A percentile compares a stretch with the other conserved stretches of the same genome.
Conservation (phyloP, 2,888 invertebrate species). For the Leucoma salicis region DNA sequence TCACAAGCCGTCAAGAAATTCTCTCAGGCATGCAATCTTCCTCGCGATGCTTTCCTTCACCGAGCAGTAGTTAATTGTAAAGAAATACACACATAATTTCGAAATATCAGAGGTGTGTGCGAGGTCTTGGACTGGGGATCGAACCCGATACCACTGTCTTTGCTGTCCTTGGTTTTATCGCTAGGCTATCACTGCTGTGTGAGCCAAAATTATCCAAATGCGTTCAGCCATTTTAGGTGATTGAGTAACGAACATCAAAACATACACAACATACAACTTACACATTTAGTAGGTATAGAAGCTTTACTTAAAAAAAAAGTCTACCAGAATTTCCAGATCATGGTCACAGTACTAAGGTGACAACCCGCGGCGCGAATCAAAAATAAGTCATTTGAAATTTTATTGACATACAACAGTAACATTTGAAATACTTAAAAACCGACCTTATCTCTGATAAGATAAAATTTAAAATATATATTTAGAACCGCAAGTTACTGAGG, state of each 20-base stretch:
- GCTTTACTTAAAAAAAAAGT: background rate
- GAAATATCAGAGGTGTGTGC: no score
- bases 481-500: background rate
- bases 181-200: background rate
- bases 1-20: no score
- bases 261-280: background rate
- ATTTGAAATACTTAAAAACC: background rate
- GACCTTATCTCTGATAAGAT: constrained; percentile 1
- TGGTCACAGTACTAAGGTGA: constrained; percentile 5
- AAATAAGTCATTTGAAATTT: constrained; percentile 10
- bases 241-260: background rate
- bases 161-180: no score
- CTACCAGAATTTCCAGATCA: background rate
- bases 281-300: background rate
- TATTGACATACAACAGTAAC: constrained; percentile 2
- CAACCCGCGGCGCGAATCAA: constrained; percentile 11
- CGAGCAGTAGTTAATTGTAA: no score
- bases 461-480: background rate
- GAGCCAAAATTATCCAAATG: no score
- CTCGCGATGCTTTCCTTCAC: no score
- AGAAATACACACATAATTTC: no score
- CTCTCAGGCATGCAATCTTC: no score
- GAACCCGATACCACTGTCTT: no score
- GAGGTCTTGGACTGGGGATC: no score
- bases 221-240: background rate